phyloP scores from a whole-genome alignment of 1,140 invertebrate species.

The Calycopis cecrops region DNA sequence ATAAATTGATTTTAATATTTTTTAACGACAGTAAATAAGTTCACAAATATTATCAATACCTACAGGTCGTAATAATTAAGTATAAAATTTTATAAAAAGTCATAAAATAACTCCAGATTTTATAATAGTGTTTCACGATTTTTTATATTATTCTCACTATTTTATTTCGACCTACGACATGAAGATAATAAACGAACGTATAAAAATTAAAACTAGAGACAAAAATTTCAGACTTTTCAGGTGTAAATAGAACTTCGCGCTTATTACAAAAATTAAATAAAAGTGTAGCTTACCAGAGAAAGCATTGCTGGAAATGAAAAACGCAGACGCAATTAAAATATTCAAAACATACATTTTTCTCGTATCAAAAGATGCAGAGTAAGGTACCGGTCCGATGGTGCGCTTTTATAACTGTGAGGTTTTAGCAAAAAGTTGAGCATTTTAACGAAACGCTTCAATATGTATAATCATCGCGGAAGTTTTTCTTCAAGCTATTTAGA shows the following conservation, averaged over 20 bases:
- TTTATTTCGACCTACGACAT: too few relatives aligned
- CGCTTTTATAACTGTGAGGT: constrained; percentile 10
- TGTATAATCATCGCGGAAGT: constrained; percentile 1
- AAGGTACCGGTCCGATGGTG: neutral
- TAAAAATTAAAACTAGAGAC: too few relatives aligned
- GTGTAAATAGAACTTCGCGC: neutral
- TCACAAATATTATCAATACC: too few relatives aligned
- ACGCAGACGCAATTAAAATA: constrained; percentile 4
- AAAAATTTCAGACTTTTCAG: too few relatives aligned
- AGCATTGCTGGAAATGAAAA: constrained; percentile 15
- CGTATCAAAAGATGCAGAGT: constrained; percentile 18
- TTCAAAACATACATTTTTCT: constrained; percentile 19
- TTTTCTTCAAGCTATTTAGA: neutral
- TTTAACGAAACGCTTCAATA: neutral
- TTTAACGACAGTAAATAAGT: too few relatives aligned
- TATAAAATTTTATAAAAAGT: too few relatives aligned
- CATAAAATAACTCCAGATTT: too few relatives aligned
- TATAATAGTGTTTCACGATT: too few relatives aligned
- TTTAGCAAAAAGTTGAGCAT: neutral
- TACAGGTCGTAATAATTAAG: too few relatives aligned
- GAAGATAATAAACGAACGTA: too few relatives aligned
- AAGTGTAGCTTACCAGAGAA: constrained; percentile 20
- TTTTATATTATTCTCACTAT: too few relatives aligned
- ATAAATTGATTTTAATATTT: too few relatives aligned
- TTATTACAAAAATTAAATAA: neutral